phyloP scores from a whole-genome alignment of 2,113 vertebrate species.

The Scolopax mira region DNA sequence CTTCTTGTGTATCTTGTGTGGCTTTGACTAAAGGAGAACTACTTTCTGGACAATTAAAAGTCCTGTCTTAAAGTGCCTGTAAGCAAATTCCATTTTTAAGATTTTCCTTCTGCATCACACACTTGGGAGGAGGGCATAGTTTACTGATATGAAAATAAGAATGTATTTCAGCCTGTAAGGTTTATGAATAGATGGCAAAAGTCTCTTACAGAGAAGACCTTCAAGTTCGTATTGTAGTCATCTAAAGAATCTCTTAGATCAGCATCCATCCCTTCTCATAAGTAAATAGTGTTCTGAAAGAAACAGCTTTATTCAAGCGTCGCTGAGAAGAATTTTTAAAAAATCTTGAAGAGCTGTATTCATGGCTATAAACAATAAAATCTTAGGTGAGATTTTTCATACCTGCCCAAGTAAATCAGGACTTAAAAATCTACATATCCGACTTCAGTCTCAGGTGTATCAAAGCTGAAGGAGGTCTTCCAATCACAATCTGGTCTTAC shows the following conservation, averaged over 20 bases:
- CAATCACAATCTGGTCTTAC: background rate
- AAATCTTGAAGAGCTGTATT: accelerated
- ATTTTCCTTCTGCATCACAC: background rate
- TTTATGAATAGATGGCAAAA: background rate
- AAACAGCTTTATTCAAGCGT: background rate
- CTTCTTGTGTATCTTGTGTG: background rate
- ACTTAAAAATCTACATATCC: background rate
- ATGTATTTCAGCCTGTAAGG: background rate
- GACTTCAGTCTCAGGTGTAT: background rate
- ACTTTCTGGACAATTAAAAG: background rate
- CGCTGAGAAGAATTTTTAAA: background rate
- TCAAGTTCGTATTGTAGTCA: background rate
- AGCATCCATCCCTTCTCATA: background rate
- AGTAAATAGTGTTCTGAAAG: background rate
- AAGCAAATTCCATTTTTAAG: background rate
- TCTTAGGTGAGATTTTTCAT: background rate
- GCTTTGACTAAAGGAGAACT: background rate
- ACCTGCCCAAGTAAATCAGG: background rate
- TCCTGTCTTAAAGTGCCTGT: background rate
- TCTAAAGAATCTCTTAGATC: background rate
- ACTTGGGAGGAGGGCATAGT: background rate
- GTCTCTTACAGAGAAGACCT: background rate
- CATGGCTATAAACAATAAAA: background rate
- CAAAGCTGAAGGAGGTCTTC: background rate
- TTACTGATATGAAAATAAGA: background rate